These are phyloP conservation scores for Pseudorectes ferrugineus DNA, from an alignment of 2,113 vertebrate genomes.

Conservation along the genomic window DNA sequence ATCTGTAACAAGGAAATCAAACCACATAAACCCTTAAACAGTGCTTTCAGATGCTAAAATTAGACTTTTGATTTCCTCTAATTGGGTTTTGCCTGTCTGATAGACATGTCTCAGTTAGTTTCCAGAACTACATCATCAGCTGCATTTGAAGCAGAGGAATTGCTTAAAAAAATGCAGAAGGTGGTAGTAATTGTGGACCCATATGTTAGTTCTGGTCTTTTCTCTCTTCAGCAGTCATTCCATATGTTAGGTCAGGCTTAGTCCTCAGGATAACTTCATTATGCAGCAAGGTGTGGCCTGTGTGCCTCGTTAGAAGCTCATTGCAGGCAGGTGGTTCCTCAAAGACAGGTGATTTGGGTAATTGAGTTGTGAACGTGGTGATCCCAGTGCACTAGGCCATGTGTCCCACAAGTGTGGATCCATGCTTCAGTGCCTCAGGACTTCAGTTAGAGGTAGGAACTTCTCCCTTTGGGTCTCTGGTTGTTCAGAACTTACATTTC, in stretches of 20 bases:
- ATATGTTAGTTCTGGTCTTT: not conserved
- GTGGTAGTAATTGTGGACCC: not conserved
- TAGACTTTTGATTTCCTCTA: not conserved
- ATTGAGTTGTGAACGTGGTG: not conserved
- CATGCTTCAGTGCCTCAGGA: not conserved
- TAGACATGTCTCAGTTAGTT: not conserved
- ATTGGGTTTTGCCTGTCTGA: not conserved
- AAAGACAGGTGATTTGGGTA: not conserved
- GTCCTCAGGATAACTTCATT: not conserved
- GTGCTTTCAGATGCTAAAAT: not conserved
- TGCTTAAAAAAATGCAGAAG: not conserved
- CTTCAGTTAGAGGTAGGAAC: not conserved
- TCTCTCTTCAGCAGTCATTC: not conserved
- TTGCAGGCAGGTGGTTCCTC: not conserved
- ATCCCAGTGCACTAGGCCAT: accelerated
- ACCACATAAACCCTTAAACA: not conserved
- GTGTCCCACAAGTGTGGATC: not conserved
- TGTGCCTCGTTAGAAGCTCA: not conserved
- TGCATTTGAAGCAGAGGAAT: not conserved
- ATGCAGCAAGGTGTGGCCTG: not conserved
- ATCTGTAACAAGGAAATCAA: not conserved
- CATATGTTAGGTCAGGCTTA: not conserved
- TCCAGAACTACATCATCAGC: not conserved
- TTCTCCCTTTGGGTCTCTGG: not conserved
- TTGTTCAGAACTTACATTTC: not conserved